These are phyloP conservation scores for Apis florea DNA, from an alignment of 1,140 invertebrate species.

Conservation along the genomic window DNA sequence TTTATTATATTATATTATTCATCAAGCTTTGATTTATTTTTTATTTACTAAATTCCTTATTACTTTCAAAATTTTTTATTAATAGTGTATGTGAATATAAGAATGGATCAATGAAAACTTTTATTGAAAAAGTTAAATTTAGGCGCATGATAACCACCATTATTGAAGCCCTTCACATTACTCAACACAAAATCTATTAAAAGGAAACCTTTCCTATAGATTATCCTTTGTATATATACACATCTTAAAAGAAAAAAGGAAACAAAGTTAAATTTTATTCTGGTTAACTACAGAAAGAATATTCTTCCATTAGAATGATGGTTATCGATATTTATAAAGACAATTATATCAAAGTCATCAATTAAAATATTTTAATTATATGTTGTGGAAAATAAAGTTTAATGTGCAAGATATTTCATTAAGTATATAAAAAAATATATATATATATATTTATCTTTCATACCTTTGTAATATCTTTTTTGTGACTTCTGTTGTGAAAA, in stretches of 20 bases:
- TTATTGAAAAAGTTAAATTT: too few species aligned
- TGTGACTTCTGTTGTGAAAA: too few species aligned
- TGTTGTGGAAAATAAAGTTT: not conserved
- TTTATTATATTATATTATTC: not conserved
- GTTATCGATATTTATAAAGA: slow-evolving; percentile 25
- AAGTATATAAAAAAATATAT: not conserved
- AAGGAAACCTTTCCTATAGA: slow-evolving; percentile 6
- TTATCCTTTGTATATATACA: slow-evolving; percentile 43
- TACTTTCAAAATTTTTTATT: too few species aligned
- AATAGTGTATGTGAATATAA: too few species aligned
- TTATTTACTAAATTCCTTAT: too few species aligned
- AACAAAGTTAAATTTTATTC: slow-evolving; percentile 24
- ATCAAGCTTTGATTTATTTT: too few species aligned
- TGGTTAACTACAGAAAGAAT: slow-evolving; percentile 27
- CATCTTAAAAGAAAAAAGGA: not conserved
- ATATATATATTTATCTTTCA: too few species aligned
- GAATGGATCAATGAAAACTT: too few species aligned
- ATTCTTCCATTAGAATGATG: slow-evolving; percentile 35
- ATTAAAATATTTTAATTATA: slow-evolving; percentile 12
- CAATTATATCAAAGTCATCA: not conserved
- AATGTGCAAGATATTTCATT: not conserved
- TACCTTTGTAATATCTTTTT: too few species aligned
- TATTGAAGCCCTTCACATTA: slow-evolving; percentile 28
- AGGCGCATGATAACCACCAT: slow-evolving; percentile 11
- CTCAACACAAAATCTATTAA: not conserved